Percentiles rank a stretch among this genome's conserved stretches.
phyloP scores from a whole-genome alignment of 2,888 invertebrate genomes.

The Mesodorylaimus sp. region DNA sequence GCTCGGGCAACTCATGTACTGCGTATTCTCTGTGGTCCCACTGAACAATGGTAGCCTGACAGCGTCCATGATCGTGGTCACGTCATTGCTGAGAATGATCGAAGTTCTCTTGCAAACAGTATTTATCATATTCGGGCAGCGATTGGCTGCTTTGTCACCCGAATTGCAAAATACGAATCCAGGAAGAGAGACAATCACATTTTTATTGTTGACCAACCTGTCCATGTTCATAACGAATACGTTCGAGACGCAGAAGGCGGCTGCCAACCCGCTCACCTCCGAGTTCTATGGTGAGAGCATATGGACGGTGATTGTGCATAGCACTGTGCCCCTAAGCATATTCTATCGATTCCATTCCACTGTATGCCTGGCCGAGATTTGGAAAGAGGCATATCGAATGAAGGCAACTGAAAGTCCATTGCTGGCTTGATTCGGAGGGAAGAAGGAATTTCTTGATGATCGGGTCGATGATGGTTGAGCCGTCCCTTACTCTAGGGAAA shows the following conservation, averaged over 20 bases:
- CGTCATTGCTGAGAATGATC: conserved; percentile 1
- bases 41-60: not conserved
- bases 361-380: conserved; percentile 78
- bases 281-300: conserved; percentile 79
- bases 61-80: not conserved
- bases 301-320: conserved; percentile 78
- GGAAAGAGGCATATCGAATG: conserved; percentile 49
- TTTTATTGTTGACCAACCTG: conserved; percentile 79
- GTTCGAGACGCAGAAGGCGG: conserved; percentile 79
- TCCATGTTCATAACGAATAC: conserved; percentile 92
- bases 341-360: conserved; percentile 90
- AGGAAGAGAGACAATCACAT: conserved; percentile 72
- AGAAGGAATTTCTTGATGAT: too few relatives aligned
- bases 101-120: conserved; percentile 5
- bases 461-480: too few relatives aligned
- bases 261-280: conserved; percentile 60
- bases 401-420: too few relatives aligned
- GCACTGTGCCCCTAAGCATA: conserved; percentile 78
- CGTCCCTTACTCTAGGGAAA: too few relatives aligned
- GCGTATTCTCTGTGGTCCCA: conserved; percentile 5
- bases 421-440: too few relatives aligned
- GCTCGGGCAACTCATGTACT: conserved; percentile 7
- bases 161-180: not conserved
- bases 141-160: not conserved
- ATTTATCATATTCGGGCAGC: not conserved